A percentile compares a stretch with the other conserved stretches of the same genome.
These are phyloP conservation scores for Pecten maximus DNA, from an alignment of 2,888 invertebrate species.

Conservation along the genomic window DNA sequence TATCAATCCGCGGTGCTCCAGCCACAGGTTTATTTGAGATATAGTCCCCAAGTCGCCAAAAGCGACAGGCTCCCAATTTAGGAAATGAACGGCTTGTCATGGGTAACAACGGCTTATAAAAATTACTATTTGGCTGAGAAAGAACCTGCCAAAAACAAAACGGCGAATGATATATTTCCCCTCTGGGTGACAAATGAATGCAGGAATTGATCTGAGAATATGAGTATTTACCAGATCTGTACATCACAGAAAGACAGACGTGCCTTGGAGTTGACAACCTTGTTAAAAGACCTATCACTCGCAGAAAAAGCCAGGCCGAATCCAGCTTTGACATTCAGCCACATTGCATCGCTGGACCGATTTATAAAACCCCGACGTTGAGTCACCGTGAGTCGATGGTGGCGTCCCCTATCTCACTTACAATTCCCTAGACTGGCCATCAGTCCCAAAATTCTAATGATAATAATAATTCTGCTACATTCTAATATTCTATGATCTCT, in stretches of 20 bases:
- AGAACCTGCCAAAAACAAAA: conserved; percentile 53
- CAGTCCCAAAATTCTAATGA: too few relatives aligned
- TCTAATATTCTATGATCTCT: too few relatives aligned
- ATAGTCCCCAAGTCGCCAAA: conserved; percentile 53
- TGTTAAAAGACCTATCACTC: conserved; percentile 44
- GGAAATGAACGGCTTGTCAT: conserved; percentile 49
- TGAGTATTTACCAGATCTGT: conserved; percentile 41
- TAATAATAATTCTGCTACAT: too few relatives aligned
- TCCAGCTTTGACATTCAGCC: background rate
- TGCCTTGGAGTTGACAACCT: conserved; percentile 48
- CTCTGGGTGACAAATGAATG: conserved; percentile 48
- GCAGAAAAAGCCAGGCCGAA: background rate
- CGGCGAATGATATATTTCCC: conserved; percentile 49
- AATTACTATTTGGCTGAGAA: conserved; percentile 48
- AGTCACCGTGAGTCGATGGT: background rate
- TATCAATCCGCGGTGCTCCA: conserved; percentile 17
- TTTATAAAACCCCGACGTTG: background rate
- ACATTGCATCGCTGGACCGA: background rate
- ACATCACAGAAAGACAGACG: conserved; percentile 44
- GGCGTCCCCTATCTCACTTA: too few relatives aligned
- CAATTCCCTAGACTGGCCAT: too few relatives aligned
- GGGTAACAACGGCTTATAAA: conserved; percentile 47
- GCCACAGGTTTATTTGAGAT: conserved; percentile 29
- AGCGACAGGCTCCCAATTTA: conserved; percentile 54
- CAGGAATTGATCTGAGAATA: conserved; percentile 37